Percentiles rank a stretch among this genome's conserved stretches.
These are phyloP conservation scores for Eilema sororculum DNA, from an alignment of 2,888 invertebrate genomes.

Conservation along the genomic window DNA sequence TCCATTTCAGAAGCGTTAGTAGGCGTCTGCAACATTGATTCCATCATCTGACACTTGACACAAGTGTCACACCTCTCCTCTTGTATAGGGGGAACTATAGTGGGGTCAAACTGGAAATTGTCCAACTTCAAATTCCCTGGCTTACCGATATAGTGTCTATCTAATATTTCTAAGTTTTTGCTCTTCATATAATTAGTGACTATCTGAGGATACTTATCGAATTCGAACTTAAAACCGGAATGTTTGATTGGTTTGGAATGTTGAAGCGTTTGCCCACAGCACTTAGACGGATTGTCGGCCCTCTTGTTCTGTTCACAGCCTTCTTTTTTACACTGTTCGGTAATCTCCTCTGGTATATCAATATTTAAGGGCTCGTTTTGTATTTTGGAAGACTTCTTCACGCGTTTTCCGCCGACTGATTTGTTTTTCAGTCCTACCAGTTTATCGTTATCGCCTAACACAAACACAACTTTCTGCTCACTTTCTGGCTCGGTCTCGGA, in stretches of 20 bases:
- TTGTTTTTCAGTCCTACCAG: constrained; percentile 89
- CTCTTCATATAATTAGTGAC: constrained; percentile 92
- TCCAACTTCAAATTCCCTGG: constrained; percentile 85
- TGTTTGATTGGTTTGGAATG: constrained; percentile 88
- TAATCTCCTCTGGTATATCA: constrained; percentile 53
- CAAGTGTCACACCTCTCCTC: constrained; percentile 86
- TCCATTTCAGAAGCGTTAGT: constrained; percentile 92
- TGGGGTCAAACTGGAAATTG: constrained; percentile 83
- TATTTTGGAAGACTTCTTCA: constrained; percentile 76
- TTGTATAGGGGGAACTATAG: constrained; percentile 77
- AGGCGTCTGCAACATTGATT: constrained; percentile 90
- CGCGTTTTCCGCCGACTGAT: constrained; percentile 74
- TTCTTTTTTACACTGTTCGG: constrained; percentile 59
- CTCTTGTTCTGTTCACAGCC: constrained; percentile 60
- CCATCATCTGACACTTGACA: constrained; percentile 83
- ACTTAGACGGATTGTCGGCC: constrained; percentile 75
- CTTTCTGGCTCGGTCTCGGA: constrained; percentile 65
- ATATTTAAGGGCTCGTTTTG: constrained; percentile 61
- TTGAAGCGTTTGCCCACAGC: constrained; percentile 84
- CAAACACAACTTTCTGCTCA: constrained; percentile 88
- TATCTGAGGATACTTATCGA: constrained; percentile 91
- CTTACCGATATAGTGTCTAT: constrained; percentile 87
- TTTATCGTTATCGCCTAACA: constrained; percentile 90
- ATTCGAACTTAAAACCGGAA: constrained; percentile 91
- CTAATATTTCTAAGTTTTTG: constrained; percentile 89